These are phyloP conservation scores for Cylindroiulus punctatus DNA, from an alignment of 2,888 invertebrate species.

Conservation along the genomic window DNA sequence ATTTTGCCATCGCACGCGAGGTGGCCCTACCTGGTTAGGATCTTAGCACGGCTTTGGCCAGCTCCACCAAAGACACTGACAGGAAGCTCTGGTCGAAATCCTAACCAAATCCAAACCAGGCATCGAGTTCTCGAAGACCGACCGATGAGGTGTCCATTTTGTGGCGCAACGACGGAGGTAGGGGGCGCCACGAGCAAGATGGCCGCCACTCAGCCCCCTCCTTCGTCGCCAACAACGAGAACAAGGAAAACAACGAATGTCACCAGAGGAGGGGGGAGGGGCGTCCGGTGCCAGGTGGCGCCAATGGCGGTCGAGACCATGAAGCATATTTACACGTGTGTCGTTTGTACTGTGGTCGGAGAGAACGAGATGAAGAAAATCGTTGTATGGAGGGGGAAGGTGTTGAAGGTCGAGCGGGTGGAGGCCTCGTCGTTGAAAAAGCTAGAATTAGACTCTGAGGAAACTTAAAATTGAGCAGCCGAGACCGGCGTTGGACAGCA, in stretches of 20 bases:
- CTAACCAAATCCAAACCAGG: too few relatives aligned
- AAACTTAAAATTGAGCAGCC: conserved; percentile 52
- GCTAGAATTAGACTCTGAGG: conserved; percentile 51
- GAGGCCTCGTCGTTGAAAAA: background rate
- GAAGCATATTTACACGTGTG: conserved; percentile 8
- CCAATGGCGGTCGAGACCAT: background rate
- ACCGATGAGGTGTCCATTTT: background rate
- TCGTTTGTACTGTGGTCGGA: conserved; percentile 32
- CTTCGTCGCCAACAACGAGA: conserved; percentile 1
- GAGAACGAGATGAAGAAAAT: background rate
- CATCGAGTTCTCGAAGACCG: background rate
- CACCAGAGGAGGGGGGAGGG: background rate
- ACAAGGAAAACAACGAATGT: background rate
- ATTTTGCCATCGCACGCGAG: too few relatives aligned
- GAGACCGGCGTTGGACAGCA: background rate
- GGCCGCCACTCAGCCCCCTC: background rate
- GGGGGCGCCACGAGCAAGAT: conserved; percentile 25
- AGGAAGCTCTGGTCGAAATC: too few relatives aligned
- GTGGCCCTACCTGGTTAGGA: too few relatives aligned
- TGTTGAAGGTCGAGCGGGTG: background rate
- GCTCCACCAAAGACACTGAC: too few relatives aligned
- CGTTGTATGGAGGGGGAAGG: background rate
- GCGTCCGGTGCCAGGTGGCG: background rate
- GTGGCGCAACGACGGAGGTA: background rate
- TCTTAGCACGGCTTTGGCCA: too few relatives aligned